Conservation (phyloP, 2,888 invertebrate species). For the Copidosoma aretas region DNA sequence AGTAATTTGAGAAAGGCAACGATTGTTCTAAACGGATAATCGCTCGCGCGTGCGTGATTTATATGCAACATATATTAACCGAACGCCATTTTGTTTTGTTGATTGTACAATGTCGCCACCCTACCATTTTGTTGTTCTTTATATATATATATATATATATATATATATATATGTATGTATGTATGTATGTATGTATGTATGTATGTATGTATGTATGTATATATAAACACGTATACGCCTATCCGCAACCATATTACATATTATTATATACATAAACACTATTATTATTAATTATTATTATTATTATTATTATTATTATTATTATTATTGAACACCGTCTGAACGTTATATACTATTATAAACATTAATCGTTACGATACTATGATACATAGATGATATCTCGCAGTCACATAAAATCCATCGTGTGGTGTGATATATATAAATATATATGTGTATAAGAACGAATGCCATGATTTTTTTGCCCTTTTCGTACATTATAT, state of each 20-base stretch:
- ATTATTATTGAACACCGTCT: not conserved
- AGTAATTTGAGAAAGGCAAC: not conserved
- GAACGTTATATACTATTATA: not conserved
- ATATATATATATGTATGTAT: conserved; percentile 18
- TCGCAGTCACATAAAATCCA: conserved; percentile 59
- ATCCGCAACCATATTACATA: conserved; percentile 31
- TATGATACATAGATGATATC: conserved; percentile 32
- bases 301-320: not conserved
- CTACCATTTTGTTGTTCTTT: conserved; percentile 38
- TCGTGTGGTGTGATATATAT: conserved; percentile 49
- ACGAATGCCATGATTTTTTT: conserved; percentile 35
- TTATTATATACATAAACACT: conserved; percentile 24
- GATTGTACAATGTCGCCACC: conserved; percentile 23
- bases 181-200: not conserved
- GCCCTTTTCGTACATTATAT: conserved; percentile 6
- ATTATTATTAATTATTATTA: conserved; percentile 43
- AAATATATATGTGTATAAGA: conserved; percentile 29
- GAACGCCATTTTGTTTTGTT: conserved; percentile 40
- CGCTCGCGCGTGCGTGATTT: not conserved
- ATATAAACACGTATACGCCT: conserved; percentile 27
- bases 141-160: not conserved
- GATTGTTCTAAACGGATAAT: not conserved
- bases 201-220: not conserved
- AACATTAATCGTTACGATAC: conserved; percentile 11
- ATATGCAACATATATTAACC: conserved; percentile 4